phyloP scores from a whole-genome alignment of 2,888 invertebrate genomes.

The Apamea crenata region DNA sequence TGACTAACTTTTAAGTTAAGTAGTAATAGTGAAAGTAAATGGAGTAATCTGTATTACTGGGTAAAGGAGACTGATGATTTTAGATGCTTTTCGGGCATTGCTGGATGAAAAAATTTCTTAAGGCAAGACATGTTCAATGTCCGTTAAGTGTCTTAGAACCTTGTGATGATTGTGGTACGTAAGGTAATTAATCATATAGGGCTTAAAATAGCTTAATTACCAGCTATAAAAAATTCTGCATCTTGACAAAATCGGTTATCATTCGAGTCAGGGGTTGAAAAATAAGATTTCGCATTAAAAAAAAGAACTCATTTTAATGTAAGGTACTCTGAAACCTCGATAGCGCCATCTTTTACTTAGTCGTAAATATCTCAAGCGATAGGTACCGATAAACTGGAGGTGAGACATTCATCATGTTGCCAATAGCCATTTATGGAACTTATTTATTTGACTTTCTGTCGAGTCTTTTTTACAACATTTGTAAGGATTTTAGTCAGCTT shows the following conservation, averaged over 20 bases:
- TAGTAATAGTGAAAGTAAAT: neutral
- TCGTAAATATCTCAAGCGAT: neutral
- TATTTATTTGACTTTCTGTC: neutral
- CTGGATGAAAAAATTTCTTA: neutral
- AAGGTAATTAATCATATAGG: neutral
- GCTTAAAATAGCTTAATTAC: neutral
- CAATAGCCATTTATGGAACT: constrained; percentile 5
- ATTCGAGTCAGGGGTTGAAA: neutral
- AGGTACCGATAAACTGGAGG: neutral
- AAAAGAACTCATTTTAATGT: neutral
- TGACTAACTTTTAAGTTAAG: neutral
- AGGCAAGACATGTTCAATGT: neutral
- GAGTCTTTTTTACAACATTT: neutral
- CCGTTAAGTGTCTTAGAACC: neutral
- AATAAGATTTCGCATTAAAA: neutral
- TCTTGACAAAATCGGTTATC: neutral
- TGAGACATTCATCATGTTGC: neutral
- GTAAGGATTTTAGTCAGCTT: neutral
- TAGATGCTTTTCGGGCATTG: neutral
- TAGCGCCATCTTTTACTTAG: neutral
- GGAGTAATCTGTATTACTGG: neutral
- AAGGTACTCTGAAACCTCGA: neutral
- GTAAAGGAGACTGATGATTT: neutral
- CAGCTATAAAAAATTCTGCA: neutral
- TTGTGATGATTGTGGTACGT: neutral